A percentile compares a stretch with the other conserved stretches of the same genome.
Conservation (phyloP, 2,888 invertebrate species). For the Melitaea athalia region DNA sequence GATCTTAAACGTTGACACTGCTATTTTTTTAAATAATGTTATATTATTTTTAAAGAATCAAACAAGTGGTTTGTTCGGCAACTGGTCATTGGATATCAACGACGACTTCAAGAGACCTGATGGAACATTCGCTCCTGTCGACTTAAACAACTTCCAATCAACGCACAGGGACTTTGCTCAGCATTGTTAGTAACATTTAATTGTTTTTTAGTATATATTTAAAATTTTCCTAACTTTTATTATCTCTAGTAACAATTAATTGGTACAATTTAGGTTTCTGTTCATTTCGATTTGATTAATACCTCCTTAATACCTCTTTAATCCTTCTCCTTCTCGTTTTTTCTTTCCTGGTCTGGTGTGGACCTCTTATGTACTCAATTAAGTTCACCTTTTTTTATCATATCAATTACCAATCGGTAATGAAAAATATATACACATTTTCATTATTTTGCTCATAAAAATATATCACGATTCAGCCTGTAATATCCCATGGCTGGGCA, state of each 20-base stretch:
- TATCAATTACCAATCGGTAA: too few species aligned
- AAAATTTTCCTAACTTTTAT: background rate
- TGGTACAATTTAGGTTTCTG: background rate
- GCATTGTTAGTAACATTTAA: constrained; percentile 81
- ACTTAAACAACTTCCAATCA: constrained; percentile 86
- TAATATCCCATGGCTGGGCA: too few species aligned
- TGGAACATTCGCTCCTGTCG: constrained; percentile 78
- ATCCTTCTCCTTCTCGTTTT: too few species aligned
- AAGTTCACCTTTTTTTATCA: too few species aligned
- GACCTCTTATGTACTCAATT: too few species aligned
- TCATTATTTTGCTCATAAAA: too few species aligned
- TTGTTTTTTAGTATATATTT: background rate
- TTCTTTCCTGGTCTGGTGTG: too few species aligned
- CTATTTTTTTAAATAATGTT: too few species aligned
- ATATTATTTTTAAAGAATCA: constrained; percentile 86
- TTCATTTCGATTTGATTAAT: too few species aligned
- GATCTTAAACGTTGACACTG: background rate
- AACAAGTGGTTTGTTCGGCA: constrained; percentile 94
- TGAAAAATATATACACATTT: too few species aligned
- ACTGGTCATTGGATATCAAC: constrained; percentile 91
- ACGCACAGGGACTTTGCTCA: constrained; percentile 91
- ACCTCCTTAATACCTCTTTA: too few species aligned
- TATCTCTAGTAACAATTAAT: background rate
- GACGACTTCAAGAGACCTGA: constrained; percentile 93
- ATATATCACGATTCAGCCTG: too few species aligned